These are phyloP conservation scores for Azemiops feae DNA, from an alignment of 2,113 vertebrate species.

Conservation along the genomic window DNA sequence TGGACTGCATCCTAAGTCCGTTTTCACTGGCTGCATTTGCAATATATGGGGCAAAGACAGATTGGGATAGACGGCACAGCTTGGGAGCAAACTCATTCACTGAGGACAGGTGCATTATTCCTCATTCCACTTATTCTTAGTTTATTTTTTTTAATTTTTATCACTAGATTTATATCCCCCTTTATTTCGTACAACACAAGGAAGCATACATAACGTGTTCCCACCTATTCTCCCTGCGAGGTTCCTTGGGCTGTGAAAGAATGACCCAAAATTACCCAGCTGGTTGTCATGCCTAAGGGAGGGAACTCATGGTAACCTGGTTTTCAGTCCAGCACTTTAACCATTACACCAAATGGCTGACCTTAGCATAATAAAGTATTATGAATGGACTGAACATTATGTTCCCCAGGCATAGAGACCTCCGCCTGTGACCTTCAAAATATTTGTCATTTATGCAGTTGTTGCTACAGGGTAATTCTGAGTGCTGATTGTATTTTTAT, in stretches of 20 bases:
- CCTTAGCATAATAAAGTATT: background rate
- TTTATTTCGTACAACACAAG: background rate
- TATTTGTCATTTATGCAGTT: background rate
- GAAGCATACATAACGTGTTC: background rate
- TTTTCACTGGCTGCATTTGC: background rate
- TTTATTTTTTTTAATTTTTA: background rate
- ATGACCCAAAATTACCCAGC: background rate
- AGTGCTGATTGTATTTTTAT: background rate
- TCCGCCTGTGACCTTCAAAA: background rate
- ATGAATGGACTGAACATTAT: background rate
- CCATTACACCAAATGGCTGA: background rate
- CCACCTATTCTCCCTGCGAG: background rate
- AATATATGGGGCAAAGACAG: background rate
- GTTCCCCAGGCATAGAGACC: background rate
- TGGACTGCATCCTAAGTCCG: background rate
- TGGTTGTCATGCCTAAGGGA: background rate
- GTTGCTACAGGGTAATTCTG: background rate
- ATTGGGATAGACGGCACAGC: background rate
- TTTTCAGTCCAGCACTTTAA: background rate
- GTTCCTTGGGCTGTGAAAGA: background rate
- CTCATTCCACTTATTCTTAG: background rate
- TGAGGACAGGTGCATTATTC: background rate
- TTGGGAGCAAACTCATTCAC: background rate
- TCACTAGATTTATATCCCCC: background rate
- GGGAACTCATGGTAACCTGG: background rate